Evolutionary conservation across 2,797 vertebrate genomes (phyloP), one percentile per base, ranked within the genome.

Genomic region (Sebastolobus altivelis): DNA sequence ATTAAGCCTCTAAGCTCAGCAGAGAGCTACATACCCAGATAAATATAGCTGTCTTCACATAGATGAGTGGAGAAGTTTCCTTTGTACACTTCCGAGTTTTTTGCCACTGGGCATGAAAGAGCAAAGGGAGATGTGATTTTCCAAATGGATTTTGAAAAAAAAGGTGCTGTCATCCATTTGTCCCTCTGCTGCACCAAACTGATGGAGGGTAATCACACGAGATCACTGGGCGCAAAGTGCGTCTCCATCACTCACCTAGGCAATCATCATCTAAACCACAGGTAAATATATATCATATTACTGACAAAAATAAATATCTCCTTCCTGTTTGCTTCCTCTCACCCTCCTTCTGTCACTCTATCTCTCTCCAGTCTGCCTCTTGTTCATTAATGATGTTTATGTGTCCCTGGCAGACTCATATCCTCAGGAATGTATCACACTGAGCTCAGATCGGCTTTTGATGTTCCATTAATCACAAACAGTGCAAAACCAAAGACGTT

Each of bases 391-490:
- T 91, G 91, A 92, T 93, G 93, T 93, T 92, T 92, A 88, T 94
- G 91, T 91, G 91, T 91, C 88, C 83, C 83, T 81, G 89, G 89
- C 87, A 89, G 86, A 88, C 72, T 92, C 78, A 71, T 91, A 82
- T 92, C 88, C 92, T 85, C 88, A 87, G 91, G 88, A 94, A 90
- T 77, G 81, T 77, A 84, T 91, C 92, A 92, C 89, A 91, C 92
- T 82, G 90, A 89, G 91, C 75, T 61, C 49, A 83, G 71, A 87
- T 90, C 56, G 27, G 76, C 92, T 90, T 94, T 93, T 93, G 90
- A 94, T 92, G 89, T 94, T 91, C 88, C 91, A 93, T 94, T 94
- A 90, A 94, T 94, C 93, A 94, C 90, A 93, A 92, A 90, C 86
- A 85, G 86, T 10, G 49, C 83, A 86, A 88, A 92, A 90, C 79